A percentile compares a stretch with the other conserved stretches of the same genome.
phyloP scores from a whole-genome alignment of 1,140 invertebrate genomes.

The Mylabris phalerata region DNA sequence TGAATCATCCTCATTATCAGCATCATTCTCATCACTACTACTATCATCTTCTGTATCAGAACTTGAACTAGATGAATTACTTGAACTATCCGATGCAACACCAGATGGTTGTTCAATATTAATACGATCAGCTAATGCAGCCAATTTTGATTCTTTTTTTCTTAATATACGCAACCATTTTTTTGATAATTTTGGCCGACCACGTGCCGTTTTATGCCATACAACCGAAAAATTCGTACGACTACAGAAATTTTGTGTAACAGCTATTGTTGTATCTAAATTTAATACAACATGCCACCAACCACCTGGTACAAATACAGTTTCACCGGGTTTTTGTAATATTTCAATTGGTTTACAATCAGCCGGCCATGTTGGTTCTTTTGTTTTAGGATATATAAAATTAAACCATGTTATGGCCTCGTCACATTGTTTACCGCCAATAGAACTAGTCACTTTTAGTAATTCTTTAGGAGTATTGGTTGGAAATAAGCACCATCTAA shows the following conservation, averaged over 20 bases:
- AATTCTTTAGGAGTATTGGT: constrained; percentile 93
- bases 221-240: constrained; percentile 93
- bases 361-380: constrained; percentile 81
- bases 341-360: constrained; percentile 93
- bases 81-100: constrained; percentile 90
- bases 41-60: constrained; percentile 52
- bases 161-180: constrained; percentile 50
- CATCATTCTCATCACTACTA: constrained; percentile 33
- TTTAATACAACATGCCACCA: constrained; percentile 99
- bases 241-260: constrained; percentile 98
- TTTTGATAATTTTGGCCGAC: constrained; percentile 83
- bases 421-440: constrained; percentile 93
- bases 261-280: constrained; percentile 90
- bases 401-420: constrained; percentile 99
- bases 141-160: constrained; percentile 74
- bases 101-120: constrained; percentile 83
- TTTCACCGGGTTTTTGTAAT: constrained; percentile 94
- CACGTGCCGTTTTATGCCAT: constrained; percentile 96
- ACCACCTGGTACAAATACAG: constrained; percentile 95
- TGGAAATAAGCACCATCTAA: constrained; percentile 94
- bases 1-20: constrained; percentile 51
- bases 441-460: constrained; percentile 79
- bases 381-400: constrained; percentile 92
- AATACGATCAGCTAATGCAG: constrained; percentile 74
- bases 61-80: constrained; percentile 79